Conservation (phyloP, 1,140 invertebrate species). For the Brachystomella parvula region DNA sequence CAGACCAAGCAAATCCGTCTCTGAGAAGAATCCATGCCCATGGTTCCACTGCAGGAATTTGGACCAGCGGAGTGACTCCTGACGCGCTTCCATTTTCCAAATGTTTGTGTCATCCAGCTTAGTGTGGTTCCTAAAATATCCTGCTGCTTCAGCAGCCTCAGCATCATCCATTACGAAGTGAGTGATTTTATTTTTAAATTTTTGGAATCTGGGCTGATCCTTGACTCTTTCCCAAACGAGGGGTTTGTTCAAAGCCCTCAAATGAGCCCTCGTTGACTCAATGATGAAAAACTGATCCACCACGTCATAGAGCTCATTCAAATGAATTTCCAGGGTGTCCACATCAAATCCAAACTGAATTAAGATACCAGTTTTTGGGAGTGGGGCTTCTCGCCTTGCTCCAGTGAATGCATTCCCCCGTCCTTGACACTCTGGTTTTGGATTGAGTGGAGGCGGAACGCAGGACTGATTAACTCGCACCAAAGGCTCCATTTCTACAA, state of each 20-base stretch:
- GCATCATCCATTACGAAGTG: slow-evolving; percentile 21
- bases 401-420: slow-evolving; percentile 5
- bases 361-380: slow-evolving; percentile 13
- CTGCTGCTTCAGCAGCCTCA: not conserved
- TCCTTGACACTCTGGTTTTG: not conserved
- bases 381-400: not conserved
- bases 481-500: slow-evolving; percentile 11
- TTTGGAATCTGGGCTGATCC: slow-evolving; percentile 8
- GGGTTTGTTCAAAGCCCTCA: not conserved
- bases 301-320: slow-evolving; percentile 17
- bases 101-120: not conserved
- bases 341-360: slow-evolving; percentile 21
- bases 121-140: not conserved
- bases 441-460: not conserved
- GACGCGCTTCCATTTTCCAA: slow-evolving; percentile 10
- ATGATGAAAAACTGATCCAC: slow-evolving; percentile 22
- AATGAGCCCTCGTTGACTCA: slow-evolving; percentile 15
- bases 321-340: slow-evolving; percentile 15
- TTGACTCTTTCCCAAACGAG: slow-evolving; percentile 17
- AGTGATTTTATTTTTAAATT: slow-evolving; percentile 8
- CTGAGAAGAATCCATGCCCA: slow-evolving; percentile 10
- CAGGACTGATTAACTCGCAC: slow-evolving; percentile 7
- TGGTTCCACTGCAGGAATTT: slow-evolving; percentile 20
- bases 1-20: slow-evolving; percentile 9
- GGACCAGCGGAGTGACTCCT: slow-evolving; percentile 12